A percentile compares a stretch with the other conserved stretches of the same genome.
Conservation (phyloP, 1,140 invertebrate genomes). For the Oppia nitens region DNA sequence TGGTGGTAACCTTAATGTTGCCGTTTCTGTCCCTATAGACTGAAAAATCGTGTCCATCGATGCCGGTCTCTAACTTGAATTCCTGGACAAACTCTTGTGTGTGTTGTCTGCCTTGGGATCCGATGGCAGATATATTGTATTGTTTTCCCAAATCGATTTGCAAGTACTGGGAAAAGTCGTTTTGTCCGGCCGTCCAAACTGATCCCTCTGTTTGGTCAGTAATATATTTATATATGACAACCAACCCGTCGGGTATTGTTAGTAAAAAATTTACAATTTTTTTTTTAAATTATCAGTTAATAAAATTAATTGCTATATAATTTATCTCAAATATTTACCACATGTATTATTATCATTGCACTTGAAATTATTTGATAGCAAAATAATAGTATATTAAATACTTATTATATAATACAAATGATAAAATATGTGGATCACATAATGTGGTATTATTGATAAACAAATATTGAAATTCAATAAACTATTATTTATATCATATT, state of each 20-base stretch:
- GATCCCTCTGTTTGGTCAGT: constrained; percentile 44
- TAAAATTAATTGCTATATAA: neutral
- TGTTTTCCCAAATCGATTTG: constrained; percentile 68
- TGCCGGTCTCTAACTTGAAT: constrained; percentile 77
- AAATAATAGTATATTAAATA: neutral
- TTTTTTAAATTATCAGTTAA: neutral
- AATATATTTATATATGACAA: neutral
- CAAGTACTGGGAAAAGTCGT: constrained; percentile 69
- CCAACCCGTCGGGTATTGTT: neutral
- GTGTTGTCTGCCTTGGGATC: constrained; percentile 69
- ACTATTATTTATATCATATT: no score
- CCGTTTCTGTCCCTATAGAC: constrained; percentile 23
- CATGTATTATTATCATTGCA: neutral
- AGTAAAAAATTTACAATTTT: neutral
- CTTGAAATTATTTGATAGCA: neutral
- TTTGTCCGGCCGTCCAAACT: constrained; percentile 79
- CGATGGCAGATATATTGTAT: constrained; percentile 71
- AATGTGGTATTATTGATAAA: no score
- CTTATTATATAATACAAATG: no score
- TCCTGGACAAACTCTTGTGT: constrained; percentile 79
- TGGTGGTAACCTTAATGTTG: constrained; percentile 21
- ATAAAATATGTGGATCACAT: no score
- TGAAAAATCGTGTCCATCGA: constrained; percentile 66
- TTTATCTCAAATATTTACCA: neutral
- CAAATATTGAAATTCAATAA: no score